Conservation (phyloP, 2,797 vertebrate genomes). For the Simalia tracyae region DNA sequence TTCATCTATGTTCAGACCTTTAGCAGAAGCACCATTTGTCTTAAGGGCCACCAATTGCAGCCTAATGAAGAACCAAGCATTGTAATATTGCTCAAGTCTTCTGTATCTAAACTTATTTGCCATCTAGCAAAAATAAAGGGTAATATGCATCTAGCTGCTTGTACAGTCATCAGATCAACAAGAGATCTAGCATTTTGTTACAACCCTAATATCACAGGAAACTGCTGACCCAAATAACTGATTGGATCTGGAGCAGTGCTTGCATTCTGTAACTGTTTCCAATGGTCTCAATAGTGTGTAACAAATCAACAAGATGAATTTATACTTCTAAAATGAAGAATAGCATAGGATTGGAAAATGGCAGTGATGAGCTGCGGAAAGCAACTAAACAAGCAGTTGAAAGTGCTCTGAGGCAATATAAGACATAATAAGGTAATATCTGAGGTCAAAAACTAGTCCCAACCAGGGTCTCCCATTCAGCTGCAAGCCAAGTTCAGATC, state of each 20-base stretch:
- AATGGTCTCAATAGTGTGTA: neutral
- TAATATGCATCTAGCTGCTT: neutral
- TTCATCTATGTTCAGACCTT: neutral
- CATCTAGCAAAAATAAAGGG: neutral
- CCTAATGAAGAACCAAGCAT: neutral
- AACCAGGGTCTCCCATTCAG: neutral
- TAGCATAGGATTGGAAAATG: neutral
- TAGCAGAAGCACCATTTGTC: neutral
- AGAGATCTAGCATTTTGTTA: neutral
- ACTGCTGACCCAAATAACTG: neutral
- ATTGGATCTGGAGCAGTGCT: neutral
- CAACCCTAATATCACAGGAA: neutral
- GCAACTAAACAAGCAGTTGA: neutral
- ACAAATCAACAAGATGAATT: neutral
- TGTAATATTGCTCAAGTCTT: too few relatives aligned
- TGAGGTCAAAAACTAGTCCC: neutral
- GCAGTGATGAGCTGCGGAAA: neutral
- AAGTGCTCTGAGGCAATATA: neutral
- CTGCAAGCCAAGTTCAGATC: neutral
- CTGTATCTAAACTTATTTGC: too few relatives aligned
- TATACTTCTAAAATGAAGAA: constrained; percentile 1
- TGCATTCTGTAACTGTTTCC: neutral
- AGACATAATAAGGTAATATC: neutral
- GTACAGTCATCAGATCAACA: neutral
- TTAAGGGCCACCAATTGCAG: neutral